Evolutionary conservation across 2,113 vertebrate species (phyloP), one percentile per base, ranked within the genome.

Genomic region (Drymodes brunneopygia): DNA sequence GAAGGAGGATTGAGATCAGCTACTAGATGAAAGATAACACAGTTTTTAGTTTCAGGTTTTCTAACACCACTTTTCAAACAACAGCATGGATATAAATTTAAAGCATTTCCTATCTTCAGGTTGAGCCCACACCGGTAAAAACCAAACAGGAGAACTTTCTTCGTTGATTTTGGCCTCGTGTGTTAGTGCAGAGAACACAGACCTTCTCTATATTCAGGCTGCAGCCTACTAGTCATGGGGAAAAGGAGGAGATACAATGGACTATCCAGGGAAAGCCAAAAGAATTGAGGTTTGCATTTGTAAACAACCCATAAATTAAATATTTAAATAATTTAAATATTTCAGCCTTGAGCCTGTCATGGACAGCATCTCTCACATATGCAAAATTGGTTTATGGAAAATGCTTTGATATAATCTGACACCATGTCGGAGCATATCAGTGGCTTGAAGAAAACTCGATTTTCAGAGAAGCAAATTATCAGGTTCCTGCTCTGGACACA

Each of bases 381-480:
- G 45, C 3, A 19, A 56, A 85, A 74, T 1, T 15, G 9, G 40
- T 61, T 95, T 81, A 84, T 65, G 40, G 78, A 88, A 93, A 91
- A 72, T 75, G 45, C n/a, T 48, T 60, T 95, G 57, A 95, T 96
- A 57, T n/a, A 92, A 56, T 65, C n/a, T 95, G 95, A 95, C 96
- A 95, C 28, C 12, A n/a, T 35, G 86, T 95, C 96, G 87, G 44
- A 92, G 20, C 24, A 4, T 38, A 96, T 95, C 73, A 96, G 56
- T 60, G 35, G 17, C 91, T 93, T 72, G 65, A 82, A 83, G 73
- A 83, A 93, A 88, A 58, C 8, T 82, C 18, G 3, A 6, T 48
- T 84, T 72, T 38, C 86, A 91, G 28, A 57, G 58, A 84, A 95
- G 62, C 1, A 70, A 91, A 75, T 93, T 87, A 66, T 31, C 29